Evolutionary conservation across 2,797 vertebrate species (phyloP), one percentile per base, ranked within the genome.

Genomic region (Coregonus suidteri): DNA sequence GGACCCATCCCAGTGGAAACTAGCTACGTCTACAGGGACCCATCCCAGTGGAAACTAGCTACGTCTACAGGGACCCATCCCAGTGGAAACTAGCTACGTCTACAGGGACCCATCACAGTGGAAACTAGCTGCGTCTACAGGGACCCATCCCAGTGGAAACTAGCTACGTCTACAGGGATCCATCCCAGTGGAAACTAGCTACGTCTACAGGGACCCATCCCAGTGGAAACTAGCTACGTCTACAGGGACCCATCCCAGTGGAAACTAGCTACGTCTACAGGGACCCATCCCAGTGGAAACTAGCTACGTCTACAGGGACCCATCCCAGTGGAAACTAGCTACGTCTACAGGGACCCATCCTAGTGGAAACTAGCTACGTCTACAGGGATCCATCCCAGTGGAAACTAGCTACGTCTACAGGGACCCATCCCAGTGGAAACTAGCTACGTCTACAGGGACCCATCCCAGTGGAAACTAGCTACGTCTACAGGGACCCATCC

Each of bases 101-200:
- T 69, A 16, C 75, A n/a, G n/a, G n/a, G n/a, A n/a, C n/a, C n/a
- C n/a, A n/a, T 82, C 37, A 16, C 20, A 64, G 3, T n/a, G 62
- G 52, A 56, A 79, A 80, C 54, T 34, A 25, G n/a, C 51, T 67
- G 13, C 1, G 15, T 65, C 62, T 69, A 16, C 75, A n/a, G n/a
- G n/a, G n/a, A n/a, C n/a, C n/a, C n/a, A n/a, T n/a, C n/a, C n/a
- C 20, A 64, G 3, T n/a, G 62, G 52, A 56, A 79, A 80, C 54
- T 34, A 25, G n/a, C 51, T 67, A 14, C 1, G 15, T 65, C 62
- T 69, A 16, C 75, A n/a, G n/a, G n/a, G n/a, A n/a, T n/a, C n/a
- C n/a, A n/a, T n/a, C n/a, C n/a, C 20, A 64, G 3, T n/a, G 62
- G 52, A 56, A 79, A 80, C 54, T 34, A 25, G n/a, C 51, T 67